Conservation (phyloP, 2,797 vertebrate genomes). For the Nothura maculosa region DNA sequence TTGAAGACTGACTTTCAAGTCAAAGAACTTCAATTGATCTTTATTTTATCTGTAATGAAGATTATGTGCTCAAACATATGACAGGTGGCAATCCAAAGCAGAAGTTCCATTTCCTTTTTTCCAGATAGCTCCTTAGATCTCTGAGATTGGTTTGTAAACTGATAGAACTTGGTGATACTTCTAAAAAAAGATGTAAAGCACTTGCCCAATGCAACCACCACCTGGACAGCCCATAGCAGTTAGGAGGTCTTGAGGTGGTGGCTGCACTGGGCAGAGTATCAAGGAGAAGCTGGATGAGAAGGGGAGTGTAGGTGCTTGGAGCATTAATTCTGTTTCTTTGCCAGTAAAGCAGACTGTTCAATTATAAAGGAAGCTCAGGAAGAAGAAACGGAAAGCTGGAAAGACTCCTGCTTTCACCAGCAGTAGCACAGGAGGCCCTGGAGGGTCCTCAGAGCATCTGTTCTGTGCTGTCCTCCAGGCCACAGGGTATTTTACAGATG, state of each 20-base stretch:
- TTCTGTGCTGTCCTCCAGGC: not conserved
- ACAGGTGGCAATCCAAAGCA: not conserved
- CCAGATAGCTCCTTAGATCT: not conserved
- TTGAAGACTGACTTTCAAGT: not conserved
- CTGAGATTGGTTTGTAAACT: not conserved
- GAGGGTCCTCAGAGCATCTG: not conserved
- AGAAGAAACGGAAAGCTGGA: not conserved
- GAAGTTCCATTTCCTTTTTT: not conserved
- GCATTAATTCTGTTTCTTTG: not conserved
- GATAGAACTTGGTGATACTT: not conserved
- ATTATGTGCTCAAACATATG: not conserved
- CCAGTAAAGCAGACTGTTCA: not conserved
- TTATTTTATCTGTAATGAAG: not conserved
- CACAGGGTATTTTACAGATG: not conserved
- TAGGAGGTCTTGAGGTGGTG: not conserved
- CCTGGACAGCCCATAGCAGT: accelerated
- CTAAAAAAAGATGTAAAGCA: not conserved
- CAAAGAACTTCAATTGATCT: not conserved
- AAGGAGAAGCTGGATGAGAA: not conserved
- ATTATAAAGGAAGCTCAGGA: not conserved
- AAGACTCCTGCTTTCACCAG: not conserved
- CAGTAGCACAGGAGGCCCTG: not conserved
- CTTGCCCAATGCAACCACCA: not conserved
- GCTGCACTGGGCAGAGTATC: not conserved
- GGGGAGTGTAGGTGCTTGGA: not conserved